A percentile compares a stretch with the other conserved stretches of the same genome.
These are phyloP conservation scores for Neoaliturus tenellus DNA, from an alignment of 2,888 invertebrate species.

Conservation along the genomic window DNA sequence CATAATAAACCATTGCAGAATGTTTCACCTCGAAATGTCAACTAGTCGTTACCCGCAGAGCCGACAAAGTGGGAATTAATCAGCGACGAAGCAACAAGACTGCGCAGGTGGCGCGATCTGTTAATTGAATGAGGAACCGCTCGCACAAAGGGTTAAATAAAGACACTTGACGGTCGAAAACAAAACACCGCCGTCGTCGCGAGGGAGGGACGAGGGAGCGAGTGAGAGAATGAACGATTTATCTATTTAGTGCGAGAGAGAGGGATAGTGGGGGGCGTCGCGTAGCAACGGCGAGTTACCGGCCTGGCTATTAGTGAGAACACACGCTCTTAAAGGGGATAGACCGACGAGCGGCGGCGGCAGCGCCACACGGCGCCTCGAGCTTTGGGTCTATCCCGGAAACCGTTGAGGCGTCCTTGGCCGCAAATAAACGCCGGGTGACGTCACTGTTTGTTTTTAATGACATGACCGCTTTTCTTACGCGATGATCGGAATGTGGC, in stretches of 20 bases:
- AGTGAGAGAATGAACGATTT: conserved; percentile 58
- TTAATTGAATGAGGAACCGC: not conserved
- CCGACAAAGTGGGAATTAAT: not conserved
- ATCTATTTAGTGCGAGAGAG: conserved; percentile 58
- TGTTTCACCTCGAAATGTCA: not conserved
- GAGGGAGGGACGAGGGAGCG: conserved; percentile 46
- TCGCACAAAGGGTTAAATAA: conserved; percentile 28
- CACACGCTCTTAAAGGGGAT: conserved; percentile 48
- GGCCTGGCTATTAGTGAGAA: conserved; percentile 46
- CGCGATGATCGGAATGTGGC: not conserved
- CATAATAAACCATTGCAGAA: too few relatives aligned
- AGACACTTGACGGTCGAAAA: conserved; percentile 42
- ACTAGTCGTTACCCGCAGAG: not conserved
- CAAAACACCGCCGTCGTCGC: conserved; percentile 41
- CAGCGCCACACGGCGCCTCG: not conserved
- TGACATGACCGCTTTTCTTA: not conserved
- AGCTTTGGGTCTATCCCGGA: conserved; percentile 38
- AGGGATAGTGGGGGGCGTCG: conserved; percentile 53
- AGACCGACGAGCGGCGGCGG: conserved; percentile 17
- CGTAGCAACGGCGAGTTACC: conserved; percentile 40
- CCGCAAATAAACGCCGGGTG: not conserved
- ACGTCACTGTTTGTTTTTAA: not conserved
- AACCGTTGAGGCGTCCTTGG: conserved; percentile 23
- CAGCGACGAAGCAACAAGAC: not conserved
- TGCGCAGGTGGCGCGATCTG: conserved; percentile 19